phyloP scores from a whole-genome alignment of 92 coral and sea anemone genomes.

The Parazoanthus swiftii region DNA sequence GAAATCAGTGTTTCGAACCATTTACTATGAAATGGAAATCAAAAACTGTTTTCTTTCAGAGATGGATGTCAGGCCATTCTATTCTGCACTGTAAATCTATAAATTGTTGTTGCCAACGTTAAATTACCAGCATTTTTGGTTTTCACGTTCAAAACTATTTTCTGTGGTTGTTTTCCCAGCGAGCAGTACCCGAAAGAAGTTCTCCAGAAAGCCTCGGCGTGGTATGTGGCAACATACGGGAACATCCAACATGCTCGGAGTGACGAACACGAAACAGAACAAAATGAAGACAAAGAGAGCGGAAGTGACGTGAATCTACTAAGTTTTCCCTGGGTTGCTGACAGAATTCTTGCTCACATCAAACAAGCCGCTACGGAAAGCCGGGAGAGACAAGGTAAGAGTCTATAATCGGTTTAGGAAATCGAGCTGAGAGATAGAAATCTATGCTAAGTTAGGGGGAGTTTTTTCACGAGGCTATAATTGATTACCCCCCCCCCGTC shows the following conservation, averaged over 20 bases:
- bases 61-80: background rate
- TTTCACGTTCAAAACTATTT: background rate
- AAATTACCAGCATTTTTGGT: background rate
- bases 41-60: too few species aligned
- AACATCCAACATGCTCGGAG: background rate
- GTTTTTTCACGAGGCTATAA: too few species aligned
- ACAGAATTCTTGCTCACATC: slow-evolving; percentile 69
- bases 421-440: too few species aligned
- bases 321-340: slow-evolving; percentile 86
- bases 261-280: slow-evolving; percentile 25
- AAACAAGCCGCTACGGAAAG: slow-evolving; percentile 41
- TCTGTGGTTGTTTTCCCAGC: background rate
- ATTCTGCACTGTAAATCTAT: background rate
- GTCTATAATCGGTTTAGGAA: background rate
- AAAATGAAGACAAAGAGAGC: slow-evolving; percentile 33
- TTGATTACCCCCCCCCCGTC: too few species aligned
- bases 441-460: too few species aligned
- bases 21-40: too few species aligned
- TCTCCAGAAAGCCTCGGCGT: slow-evolving; percentile 86
- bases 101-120: background rate
- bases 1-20: too few species aligned
- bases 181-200: slow-evolving; percentile 56
- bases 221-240: slow-evolving; percentile 81
- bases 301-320: slow-evolving; percentile 40
- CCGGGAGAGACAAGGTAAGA: slow-evolving; percentile 24